These are phyloP conservation scores for Chrysolina americana DNA, from an alignment of 2,888 invertebrate species.

Conservation along the genomic window DNA sequence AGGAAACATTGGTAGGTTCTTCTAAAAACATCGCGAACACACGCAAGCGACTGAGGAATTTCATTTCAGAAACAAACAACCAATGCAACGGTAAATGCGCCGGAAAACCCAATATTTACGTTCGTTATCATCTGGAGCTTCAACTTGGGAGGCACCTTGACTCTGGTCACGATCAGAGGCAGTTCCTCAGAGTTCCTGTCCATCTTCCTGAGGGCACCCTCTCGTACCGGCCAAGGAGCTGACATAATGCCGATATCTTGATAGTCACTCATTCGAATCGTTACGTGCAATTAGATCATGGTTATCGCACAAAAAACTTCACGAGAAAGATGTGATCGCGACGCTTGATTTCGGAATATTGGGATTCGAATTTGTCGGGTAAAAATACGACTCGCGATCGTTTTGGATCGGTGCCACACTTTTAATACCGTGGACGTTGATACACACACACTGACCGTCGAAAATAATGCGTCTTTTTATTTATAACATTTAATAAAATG, in stretches of 20 bases:
- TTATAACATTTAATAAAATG: conserved; percentile 9
- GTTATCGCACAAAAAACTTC: not conserved
- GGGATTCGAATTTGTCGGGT: conserved; percentile 36
- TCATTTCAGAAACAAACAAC: no score
- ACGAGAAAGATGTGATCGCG: conserved; percentile 1
- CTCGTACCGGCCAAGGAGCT: conserved; percentile 83
- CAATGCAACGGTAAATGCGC: no score
- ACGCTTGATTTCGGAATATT: conserved; percentile 27
- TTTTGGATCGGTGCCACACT: conserved; percentile 51
- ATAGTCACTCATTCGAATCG: no score
- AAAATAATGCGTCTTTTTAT: conserved; percentile 15
- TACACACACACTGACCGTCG: conserved; percentile 32
- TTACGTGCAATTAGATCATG: conserved; percentile 1
- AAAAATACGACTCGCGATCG: conserved; percentile 50
- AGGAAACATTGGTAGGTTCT: no score
- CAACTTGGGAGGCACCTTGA: conserved; percentile 53
- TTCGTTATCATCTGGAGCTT: conserved; percentile 45
- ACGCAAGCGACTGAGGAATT: no score
- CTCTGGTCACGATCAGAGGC: conserved; percentile 46
- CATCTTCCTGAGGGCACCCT: conserved; percentile 72
- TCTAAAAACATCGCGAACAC: no score
- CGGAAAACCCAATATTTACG: conserved; percentile 18
- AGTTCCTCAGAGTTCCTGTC: conserved; percentile 64
- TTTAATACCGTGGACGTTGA: conserved; percentile 34
- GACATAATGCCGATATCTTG: conserved; percentile 66